Evolutionary conservation across 2,113 vertebrate species (phyloP).

Genomic region (Microtus montanus): DNA sequence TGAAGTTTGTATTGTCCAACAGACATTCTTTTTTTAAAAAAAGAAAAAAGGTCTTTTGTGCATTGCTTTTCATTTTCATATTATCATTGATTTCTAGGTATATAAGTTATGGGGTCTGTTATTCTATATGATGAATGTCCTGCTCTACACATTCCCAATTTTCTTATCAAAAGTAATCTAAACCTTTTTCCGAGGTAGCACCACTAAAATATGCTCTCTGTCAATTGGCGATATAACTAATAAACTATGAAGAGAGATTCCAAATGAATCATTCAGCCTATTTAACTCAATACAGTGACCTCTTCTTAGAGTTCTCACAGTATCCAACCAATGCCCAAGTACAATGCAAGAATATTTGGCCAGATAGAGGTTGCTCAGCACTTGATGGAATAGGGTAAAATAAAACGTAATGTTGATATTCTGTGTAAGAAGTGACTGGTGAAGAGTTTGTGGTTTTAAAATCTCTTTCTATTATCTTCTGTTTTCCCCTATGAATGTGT

Average conservation of each 20-base stretch:
- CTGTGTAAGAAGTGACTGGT: not conserved
- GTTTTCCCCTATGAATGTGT: not conserved
- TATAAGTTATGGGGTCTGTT: not conserved
- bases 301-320: not conserved
- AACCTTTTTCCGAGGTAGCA: not conserved
- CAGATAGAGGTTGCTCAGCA: not conserved
- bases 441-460: not conserved
- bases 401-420: not conserved
- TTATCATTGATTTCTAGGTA: slow-evolving; percentile 11
- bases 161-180: slow-evolving; percentile 43
- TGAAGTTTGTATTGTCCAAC: not conserved
- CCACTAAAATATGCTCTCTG: slow-evolving; percentile 36
- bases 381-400: not conserved
- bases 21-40: not conserved
- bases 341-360: not conserved
- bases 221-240: not conserved
- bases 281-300: not conserved
- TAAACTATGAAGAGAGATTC: slow-evolving; percentile 2
- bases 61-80: slow-evolving; percentile 7
- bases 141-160: slow-evolving; percentile 3
- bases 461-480: not conserved
- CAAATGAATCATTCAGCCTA: not conserved
- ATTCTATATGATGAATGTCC: not conserved
- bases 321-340: slow-evolving; percentile 32
- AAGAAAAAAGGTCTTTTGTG: slow-evolving; percentile 13